Percentiles rank a stretch among this genome's conserved stretches.
Evolutionary conservation across 2,113 vertebrate species (phyloP).

Genomic region (Neolamprologus caudopunctatus): DNA sequence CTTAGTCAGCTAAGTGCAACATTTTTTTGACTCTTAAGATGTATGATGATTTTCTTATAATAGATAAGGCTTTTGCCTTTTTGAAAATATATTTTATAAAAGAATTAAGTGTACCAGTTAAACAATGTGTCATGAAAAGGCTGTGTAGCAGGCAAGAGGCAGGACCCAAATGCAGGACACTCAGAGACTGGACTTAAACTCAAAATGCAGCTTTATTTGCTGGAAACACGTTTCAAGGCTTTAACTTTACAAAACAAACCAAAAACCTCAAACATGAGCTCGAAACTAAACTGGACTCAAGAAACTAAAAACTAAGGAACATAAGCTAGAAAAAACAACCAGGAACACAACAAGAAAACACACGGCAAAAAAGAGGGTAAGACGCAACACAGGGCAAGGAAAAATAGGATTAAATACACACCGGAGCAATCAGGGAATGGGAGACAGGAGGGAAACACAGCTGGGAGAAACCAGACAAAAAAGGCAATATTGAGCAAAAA

Average conservation of each 20-base stretch:
- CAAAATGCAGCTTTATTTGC: rapidly evolving
- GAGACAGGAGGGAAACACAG: neutral
- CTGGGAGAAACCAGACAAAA: rapidly evolving
- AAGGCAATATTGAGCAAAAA: rapidly evolving
- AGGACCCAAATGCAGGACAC: neutral
- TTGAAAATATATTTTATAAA: neutral
- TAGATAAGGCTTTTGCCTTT: neutral
- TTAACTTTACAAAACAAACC: rapidly evolving
- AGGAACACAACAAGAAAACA: neutral
- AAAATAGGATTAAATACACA: rapidly evolving
- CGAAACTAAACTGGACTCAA: rapidly evolving
- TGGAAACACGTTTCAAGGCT: neutral
- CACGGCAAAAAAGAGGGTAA: rapidly evolving
- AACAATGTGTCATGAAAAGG: neutral
- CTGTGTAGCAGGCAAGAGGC: neutral
- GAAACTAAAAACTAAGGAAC: rapidly evolving
- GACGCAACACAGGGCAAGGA: rapidly evolving
- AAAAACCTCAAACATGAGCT: neutral
- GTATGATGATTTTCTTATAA: neutral
- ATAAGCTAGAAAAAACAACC: rapidly evolving
- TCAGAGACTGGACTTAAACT: neutral
- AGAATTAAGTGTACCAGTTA: rapidly evolving
- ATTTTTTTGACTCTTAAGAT: neutral
- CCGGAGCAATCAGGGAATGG: rapidly evolving
- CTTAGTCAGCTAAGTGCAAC: neutral